Percentiles rank a stretch among this genome's conserved stretches.
phyloP scores from a whole-genome alignment of 1,140 invertebrate genomes.

The Potamilus streckersoni region DNA sequence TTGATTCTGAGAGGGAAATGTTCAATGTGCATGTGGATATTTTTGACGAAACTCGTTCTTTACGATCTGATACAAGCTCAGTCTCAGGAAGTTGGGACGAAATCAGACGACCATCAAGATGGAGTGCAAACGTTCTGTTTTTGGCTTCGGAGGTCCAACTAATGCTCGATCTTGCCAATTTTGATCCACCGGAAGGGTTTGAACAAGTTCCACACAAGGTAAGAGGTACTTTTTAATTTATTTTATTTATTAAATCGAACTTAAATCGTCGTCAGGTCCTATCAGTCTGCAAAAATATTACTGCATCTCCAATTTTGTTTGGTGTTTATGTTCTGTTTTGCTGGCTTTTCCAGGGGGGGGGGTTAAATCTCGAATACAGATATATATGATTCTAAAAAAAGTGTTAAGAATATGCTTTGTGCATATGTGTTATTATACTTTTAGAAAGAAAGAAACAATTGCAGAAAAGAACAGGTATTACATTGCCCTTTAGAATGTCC shows the following conservation, averaged over 20 bases:
- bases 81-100: too few species aligned
- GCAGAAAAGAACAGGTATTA: too few species aligned
- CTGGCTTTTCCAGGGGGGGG: neutral
- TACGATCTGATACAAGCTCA: too few species aligned
- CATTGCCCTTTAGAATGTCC: neutral
- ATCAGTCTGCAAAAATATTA: neutral
- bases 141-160: conserved; percentile 26
- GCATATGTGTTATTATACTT: too few species aligned
- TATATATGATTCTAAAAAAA: neutral
- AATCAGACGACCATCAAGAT: conserved; percentile 7
- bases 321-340: neutral
- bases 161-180: conserved; percentile 24
- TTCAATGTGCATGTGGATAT: too few species aligned
- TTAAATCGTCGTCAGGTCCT: neutral
- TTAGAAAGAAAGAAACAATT: too few species aligned
- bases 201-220: conserved; percentile 22
- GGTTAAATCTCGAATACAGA: neutral
- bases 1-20: too few species aligned
- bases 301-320: neutral
- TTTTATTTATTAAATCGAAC: neutral
- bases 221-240: neutral
- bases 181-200: conserved; percentile 16
- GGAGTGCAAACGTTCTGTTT: conserved; percentile 29
- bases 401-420: neutral
- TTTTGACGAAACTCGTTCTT: too few species aligned